phyloP scores from a whole-genome alignment of 2,888 invertebrate species.

The Charanyca ferruginea region DNA sequence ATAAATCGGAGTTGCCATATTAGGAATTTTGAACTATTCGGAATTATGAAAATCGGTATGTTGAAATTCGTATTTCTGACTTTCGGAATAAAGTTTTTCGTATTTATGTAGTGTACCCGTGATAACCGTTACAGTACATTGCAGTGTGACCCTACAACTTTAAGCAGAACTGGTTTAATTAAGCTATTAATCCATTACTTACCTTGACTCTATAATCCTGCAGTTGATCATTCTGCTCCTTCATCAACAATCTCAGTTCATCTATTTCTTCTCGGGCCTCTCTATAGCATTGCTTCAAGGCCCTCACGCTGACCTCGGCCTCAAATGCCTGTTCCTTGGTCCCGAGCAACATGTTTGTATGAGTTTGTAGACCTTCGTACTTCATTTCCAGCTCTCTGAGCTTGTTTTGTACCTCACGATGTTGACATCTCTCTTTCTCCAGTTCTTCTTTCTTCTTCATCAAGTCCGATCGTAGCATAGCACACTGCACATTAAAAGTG shows the following conservation, averaged over 20 bases:
- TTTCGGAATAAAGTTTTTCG: no score
- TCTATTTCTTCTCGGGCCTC: constrained; percentile 91
- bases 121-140: no score
- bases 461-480: constrained; percentile 82
- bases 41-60: no score
- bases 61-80: no score
- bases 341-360: constrained; percentile 87
- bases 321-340: constrained; percentile 92
- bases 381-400: constrained; percentile 85
- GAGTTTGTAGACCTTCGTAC: constrained; percentile 78
- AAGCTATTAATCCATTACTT: neutral
- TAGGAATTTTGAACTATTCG: no score
- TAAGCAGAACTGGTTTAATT: neutral
- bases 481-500: constrained; percentile 74
- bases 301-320: constrained; percentile 86
- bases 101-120: no score
- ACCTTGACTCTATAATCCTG: constrained; percentile 94
- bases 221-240: constrained; percentile 93
- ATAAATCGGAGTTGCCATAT: no score
- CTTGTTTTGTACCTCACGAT: constrained; percentile 87
- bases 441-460: constrained; percentile 88
- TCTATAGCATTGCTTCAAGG: constrained; percentile 91
- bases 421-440: constrained; percentile 91
- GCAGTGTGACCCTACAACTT: neutral
- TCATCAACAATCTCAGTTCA: constrained; percentile 91